phyloP scores from a whole-genome alignment of 2,888 invertebrate species.

The Saturnia pavonia region DNA sequence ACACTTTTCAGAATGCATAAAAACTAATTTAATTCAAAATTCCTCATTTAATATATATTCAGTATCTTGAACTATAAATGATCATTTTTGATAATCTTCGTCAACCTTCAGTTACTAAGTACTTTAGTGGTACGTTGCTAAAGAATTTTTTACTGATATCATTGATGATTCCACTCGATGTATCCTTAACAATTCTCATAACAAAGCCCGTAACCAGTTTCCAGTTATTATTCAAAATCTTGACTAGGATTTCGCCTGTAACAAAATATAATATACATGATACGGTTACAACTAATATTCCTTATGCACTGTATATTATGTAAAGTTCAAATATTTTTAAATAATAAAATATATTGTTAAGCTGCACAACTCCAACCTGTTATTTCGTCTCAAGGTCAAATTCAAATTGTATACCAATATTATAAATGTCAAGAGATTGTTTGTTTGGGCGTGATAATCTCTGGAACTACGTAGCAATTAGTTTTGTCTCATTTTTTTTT shows the following conservation, averaged over 20 bases:
- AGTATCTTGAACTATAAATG: background rate
- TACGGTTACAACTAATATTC: background rate
- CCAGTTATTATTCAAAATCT: slow-evolving; percentile 49
- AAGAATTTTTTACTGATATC: slow-evolving; percentile 30
- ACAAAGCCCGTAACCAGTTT: slow-evolving; percentile 34
- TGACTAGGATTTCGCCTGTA: slow-evolving; percentile 44
- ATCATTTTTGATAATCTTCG: background rate
- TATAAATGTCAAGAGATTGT: too few relatives aligned
- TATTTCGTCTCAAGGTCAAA: too few relatives aligned
- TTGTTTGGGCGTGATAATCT: too few relatives aligned
- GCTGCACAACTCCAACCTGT: too few relatives aligned
- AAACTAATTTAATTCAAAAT: background rate
- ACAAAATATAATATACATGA: slow-evolving; percentile 24
- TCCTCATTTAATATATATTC: background rate
- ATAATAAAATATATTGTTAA: too few relatives aligned
- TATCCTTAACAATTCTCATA: slow-evolving; percentile 40
- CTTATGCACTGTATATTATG: too few relatives aligned
- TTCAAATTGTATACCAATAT: too few relatives aligned
- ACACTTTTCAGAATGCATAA: background rate
- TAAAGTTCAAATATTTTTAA: too few relatives aligned
- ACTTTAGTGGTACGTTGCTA: slow-evolving; percentile 25
- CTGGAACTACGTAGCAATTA: too few relatives aligned
- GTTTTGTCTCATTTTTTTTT: too few relatives aligned
- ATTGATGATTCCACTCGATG: slow-evolving; percentile 33
- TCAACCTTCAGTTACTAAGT: slow-evolving; percentile 33